Evolutionary conservation across 2,888 invertebrate genomes (phyloP), one percentile per base, ranked within the genome.

Genomic region (Bugulina stolonifera): DNA sequence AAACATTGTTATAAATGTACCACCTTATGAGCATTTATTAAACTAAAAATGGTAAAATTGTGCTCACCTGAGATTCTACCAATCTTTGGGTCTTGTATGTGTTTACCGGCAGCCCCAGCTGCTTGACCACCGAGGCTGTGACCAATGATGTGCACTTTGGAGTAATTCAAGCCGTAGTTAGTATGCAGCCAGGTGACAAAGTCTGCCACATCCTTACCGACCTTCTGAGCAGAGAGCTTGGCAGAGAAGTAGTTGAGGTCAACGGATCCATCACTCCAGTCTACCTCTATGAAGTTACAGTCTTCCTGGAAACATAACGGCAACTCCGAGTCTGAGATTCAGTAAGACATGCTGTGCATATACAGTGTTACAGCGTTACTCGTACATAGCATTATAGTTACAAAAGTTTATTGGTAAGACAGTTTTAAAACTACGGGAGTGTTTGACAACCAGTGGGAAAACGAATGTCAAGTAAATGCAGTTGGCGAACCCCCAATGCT

Each of bases 121-220:
- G 72, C 70, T 18, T 75, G 75, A 22, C 69, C 72, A 34, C 75
- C 75, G 25, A 75, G 70, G 52, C 74, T 75, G 58, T 75, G 75
- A 3, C 75, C 75, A 57, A 75, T 74, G 1, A 75, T 29, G 58
- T 74, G 74, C 43, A 75, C 71, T 54, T 73, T 35, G 14, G 35
- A n/a, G 14, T 70, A 58, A 25, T 74, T 43, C 22, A 71, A 34
- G 18, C 71, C 71, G 35, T 57, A 69, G 22, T 73, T 23, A 3
- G n/a, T 64, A 35, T 71, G 71, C 29, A 75, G 69, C 58, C 69
- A 72, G 23, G 34, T 69, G 22, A 75, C 69, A 25, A 73, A 29
- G 55, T 73, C 22, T 23, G 75, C 74, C n/a, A 74, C 34, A 43
- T 73, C 72, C 2, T 71, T 57, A 23, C 75, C 75, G 34, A 75